These are phyloP conservation scores for Himantopus leucocephalus DNA, from an alignment of 2,113 vertebrate species.

Conservation along the genomic window DNA sequence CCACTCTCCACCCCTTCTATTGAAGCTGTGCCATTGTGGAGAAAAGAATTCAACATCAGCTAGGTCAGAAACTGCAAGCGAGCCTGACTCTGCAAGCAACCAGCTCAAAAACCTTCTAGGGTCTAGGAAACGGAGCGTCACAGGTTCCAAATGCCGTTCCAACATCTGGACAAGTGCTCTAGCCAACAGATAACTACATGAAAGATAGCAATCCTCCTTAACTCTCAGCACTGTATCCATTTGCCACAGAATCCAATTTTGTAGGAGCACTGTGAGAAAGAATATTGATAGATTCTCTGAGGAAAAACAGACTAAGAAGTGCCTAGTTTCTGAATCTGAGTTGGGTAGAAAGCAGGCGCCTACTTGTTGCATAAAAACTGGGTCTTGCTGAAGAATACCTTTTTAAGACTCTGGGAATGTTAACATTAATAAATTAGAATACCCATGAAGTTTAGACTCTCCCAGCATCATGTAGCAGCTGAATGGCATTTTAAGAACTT, in stretches of 20 bases:
- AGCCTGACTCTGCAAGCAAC: slow-evolving; percentile 33
- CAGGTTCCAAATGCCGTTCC: background rate
- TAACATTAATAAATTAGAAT: slow-evolving; percentile 8
- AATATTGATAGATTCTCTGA: background rate
- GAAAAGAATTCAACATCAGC: slow-evolving; percentile 51
- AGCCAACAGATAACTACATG: background rate
- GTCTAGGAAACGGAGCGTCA: background rate
- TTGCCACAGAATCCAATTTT: background rate
- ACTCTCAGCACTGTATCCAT: background rate
- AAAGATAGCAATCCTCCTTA: background rate
- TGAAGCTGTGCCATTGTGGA: slow-evolving; percentile 60
- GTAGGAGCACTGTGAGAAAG: background rate
- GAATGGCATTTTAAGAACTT: background rate
- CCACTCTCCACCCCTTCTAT: slow-evolving; percentile 64
- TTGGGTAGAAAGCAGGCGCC: background rate
- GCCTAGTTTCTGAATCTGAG: background rate
- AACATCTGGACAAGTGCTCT: background rate
- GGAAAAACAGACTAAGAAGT: background rate
- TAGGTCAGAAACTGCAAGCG: slow-evolving; percentile 6
- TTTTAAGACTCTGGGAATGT: background rate
- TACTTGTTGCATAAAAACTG: background rate
- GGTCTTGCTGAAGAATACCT: background rate
- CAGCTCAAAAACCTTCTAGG: background rate
- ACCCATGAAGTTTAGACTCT: background rate
- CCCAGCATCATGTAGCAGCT: background rate